Conservation (phyloP, 2,888 invertebrate genomes). For the Caenorhabditis doughertyi region DNA sequence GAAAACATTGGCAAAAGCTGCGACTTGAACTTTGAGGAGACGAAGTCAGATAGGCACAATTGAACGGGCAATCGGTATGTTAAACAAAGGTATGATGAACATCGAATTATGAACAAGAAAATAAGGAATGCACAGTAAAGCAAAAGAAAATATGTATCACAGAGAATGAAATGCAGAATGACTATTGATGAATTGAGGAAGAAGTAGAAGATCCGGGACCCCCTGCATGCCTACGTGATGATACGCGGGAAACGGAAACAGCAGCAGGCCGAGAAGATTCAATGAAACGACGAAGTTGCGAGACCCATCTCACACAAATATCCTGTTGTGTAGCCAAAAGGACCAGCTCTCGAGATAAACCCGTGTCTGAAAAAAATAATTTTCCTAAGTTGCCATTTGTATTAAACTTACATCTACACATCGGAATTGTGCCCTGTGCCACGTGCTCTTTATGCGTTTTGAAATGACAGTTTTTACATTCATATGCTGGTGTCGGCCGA, state of each 20-base stretch:
- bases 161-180: neutral
- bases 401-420: constrained; percentile 73
- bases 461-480: constrained; percentile 88
- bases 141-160: constrained; percentile 22
- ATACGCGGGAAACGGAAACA: constrained; percentile 61
- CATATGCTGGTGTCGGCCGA: constrained; percentile 96
- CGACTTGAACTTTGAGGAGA: constrained; percentile 32
- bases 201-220: constrained; percentile 45
- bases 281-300: constrained; percentile 88
- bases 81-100: neutral
- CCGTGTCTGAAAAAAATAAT: constrained; percentile 84
- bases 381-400: neutral
- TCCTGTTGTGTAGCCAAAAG: constrained; percentile 91
- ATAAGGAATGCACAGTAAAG: constrained; percentile 29
- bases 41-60: constrained; percentile 5
- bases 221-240: constrained; percentile 54
- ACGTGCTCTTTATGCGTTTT: constrained; percentile 95
- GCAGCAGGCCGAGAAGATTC: constrained; percentile 38
- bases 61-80: neutral
- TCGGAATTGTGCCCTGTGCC: constrained; percentile 71
- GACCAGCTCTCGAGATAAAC: constrained; percentile 89
- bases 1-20: neutral
- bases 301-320: constrained; percentile 95
- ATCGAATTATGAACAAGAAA: constrained; percentile 36
- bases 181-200: constrained; percentile 50